Percentiles rank a stretch among this genome's conserved stretches.
Evolutionary conservation across 2,113 vertebrate species (phyloP).

Genomic region (Elephantulus edwardii): DNA sequence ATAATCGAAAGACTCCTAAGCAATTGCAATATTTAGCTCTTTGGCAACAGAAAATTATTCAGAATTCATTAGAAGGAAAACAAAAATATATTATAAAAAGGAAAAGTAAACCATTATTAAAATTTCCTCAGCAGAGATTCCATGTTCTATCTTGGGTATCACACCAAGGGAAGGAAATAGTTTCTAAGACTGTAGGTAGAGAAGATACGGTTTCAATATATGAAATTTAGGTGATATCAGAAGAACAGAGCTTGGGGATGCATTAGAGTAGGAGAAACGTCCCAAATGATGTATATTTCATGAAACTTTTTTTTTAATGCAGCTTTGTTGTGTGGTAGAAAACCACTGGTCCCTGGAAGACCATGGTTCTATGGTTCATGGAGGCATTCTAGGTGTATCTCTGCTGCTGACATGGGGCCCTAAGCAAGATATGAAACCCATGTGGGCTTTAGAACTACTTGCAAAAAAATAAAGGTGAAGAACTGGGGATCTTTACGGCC

Average conservation of each 20-base stretch:
- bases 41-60: neutral
- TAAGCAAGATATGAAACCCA: neutral
- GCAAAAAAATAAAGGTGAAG: neutral
- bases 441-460: neutral
- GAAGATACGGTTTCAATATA: no score
- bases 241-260: no score
- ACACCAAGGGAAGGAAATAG: no score
- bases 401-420: neutral
- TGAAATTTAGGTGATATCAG: no score
- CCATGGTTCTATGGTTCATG: neutral
- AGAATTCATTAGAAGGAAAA: slow-evolving; percentile 5
- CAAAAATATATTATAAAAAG: neutral
- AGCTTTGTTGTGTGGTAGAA: neutral
- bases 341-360: no score
- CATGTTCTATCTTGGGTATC: neutral
- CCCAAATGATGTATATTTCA: neutral
- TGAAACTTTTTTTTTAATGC: fast-evolving
- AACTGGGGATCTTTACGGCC: neutral
- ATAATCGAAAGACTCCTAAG: neutral
- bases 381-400: neutral
- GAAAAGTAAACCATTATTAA: neutral
- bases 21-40: neutral
- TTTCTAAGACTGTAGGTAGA: neutral
- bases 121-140: neutral
- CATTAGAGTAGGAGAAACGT: neutral